Percentiles rank a stretch among this genome's conserved stretches.
These are phyloP conservation scores for Phenganax marumi DNA, from an alignment of 92 coral and sea anemone genomes.

Conservation along the genomic window DNA sequence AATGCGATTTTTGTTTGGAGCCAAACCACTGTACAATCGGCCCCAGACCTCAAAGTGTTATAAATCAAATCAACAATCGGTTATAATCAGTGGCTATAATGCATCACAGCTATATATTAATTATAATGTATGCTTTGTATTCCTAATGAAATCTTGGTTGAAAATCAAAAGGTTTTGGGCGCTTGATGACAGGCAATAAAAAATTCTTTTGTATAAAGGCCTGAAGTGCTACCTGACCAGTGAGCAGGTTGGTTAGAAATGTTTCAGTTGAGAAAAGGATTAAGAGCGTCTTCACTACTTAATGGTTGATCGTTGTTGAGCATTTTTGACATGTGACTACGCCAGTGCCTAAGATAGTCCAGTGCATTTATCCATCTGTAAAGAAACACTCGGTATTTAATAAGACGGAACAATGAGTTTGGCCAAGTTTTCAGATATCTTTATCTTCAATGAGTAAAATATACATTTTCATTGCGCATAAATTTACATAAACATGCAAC, in stretches of 20 bases:
- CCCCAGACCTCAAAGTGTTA: too few species aligned
- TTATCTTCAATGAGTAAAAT: too few species aligned
- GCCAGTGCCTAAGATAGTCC: constrained; percentile 82
- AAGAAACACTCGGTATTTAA: neutral
- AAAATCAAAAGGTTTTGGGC: neutral
- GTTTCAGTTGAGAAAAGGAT: constrained; percentile 23
- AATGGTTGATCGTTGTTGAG: constrained; percentile 1
- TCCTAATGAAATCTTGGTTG: neutral
- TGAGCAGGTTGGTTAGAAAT: neutral
- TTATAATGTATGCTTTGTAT: neutral
- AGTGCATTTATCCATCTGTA: constrained; percentile 92
- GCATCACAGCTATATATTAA: neutral
- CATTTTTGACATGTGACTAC: constrained; percentile 13
- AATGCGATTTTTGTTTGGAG: too few species aligned
- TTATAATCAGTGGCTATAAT: neutral
- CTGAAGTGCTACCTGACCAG: neutral
- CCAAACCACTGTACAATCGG: too few species aligned
- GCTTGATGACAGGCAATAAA: too few species aligned
- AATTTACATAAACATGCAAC: too few species aligned
- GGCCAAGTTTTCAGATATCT: neutral
- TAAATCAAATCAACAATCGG: too few species aligned
- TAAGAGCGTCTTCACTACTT: constrained; percentile 20
- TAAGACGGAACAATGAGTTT: neutral
- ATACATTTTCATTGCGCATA: too few species aligned
- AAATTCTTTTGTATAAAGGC: neutral